Conservation (phyloP, 2,888 invertebrate genomes). For the Blastobasis lacticolella region DNA sequence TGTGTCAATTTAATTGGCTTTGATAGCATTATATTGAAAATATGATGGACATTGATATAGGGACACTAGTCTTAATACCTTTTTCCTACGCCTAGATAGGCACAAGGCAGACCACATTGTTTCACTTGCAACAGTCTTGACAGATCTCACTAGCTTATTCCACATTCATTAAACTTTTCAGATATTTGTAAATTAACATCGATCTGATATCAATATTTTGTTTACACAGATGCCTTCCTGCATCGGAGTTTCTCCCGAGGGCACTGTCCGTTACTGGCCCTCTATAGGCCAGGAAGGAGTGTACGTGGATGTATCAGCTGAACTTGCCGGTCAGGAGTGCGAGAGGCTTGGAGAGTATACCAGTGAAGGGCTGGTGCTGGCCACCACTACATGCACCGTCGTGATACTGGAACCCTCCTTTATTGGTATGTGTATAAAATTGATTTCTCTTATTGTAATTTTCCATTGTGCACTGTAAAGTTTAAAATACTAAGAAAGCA, state of each 20-base stretch:
- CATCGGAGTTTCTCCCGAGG: constrained; percentile 95
- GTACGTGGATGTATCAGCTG: constrained; percentile 87
- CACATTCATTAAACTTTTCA: too few species aligned
- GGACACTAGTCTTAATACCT: too few species aligned
- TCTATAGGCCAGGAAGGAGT: constrained; percentile 91
- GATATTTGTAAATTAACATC: too few species aligned
- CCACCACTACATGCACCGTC: constrained; percentile 93
- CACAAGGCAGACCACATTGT: too few species aligned
- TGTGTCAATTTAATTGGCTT: too few species aligned
- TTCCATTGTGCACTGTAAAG: too few species aligned
- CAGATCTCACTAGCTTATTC: too few species aligned
- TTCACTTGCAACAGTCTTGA: too few species aligned
- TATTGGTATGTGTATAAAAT: constrained; percentile 24
- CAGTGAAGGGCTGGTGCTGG: constrained; percentile 85
- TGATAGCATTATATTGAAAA: too few species aligned
- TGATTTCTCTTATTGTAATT: constrained; percentile 21
- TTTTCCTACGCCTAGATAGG: too few species aligned
- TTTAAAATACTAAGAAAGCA: too few species aligned
- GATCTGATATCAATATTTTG: background rate
- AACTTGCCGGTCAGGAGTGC: constrained; percentile 91
- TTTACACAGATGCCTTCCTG: constrained; percentile 81
- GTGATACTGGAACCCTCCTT: constrained; percentile 56
- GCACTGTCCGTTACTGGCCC: constrained; percentile 92
- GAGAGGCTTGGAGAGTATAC: constrained; percentile 81
- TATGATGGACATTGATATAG: too few species aligned